Evolutionary conservation across 2,888 invertebrate species (phyloP).

Genomic region (Andrena dorsata): DNA sequence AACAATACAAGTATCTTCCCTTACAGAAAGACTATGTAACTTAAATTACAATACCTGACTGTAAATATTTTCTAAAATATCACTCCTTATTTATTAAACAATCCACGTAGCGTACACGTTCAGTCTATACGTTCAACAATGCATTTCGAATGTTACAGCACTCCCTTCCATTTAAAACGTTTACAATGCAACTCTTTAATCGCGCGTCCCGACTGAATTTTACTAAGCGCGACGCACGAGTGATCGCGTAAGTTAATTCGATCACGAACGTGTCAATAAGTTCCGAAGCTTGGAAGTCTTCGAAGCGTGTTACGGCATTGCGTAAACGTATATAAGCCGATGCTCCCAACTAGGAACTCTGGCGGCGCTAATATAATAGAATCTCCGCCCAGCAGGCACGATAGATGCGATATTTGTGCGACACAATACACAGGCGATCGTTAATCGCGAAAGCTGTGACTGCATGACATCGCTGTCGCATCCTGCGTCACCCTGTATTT

Average conservation of each 20-base stretch:
- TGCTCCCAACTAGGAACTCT: slow-evolving; percentile 13
- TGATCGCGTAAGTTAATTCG: slow-evolving; percentile 20
- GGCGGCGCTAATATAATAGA: slow-evolving; percentile 65
- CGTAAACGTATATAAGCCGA: slow-evolving; percentile 17
- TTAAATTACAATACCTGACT: not conserved
- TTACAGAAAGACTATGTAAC: too few relatives aligned
- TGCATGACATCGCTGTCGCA: slow-evolving; percentile 23
- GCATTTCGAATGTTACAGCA: too few relatives aligned
- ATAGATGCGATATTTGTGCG: slow-evolving; percentile 62
- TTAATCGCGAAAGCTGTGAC: slow-evolving; percentile 66
- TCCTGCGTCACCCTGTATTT: slow-evolving; percentile 54
- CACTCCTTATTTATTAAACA: not conserved
- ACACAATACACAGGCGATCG: slow-evolving; percentile 58
- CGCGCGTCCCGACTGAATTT: not conserved
- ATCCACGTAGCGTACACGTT: too few relatives aligned
- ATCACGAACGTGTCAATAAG: slow-evolving; percentile 6
- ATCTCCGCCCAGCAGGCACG: slow-evolving; percentile 48
- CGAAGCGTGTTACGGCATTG: not conserved
- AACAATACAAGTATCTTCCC: too few relatives aligned
- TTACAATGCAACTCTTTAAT: not conserved
- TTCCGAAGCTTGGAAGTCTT: not conserved
- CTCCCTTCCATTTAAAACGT: too few relatives aligned
- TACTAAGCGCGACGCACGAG: not conserved
- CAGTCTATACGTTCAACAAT: not conserved
- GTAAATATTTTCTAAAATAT: not conserved